Base-by-base conservation (phyloP, 1,140 invertebrate genomes). In the Drosophila prosaltans region DNA sequence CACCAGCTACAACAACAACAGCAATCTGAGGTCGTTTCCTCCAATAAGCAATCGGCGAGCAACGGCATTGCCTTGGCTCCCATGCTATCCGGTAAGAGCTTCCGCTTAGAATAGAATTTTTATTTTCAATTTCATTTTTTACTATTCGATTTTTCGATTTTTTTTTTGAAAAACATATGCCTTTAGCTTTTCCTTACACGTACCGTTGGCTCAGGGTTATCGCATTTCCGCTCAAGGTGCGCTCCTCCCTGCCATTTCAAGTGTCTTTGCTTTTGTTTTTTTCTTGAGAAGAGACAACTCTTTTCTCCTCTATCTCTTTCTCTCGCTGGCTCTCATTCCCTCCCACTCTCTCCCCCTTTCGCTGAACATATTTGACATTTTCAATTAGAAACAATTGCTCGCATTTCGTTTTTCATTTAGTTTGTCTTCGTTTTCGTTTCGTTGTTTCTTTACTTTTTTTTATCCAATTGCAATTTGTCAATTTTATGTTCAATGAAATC, bases 361-460 rank as follows among this genome's bases (percentile, higher is more conserved):
- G 41, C 41, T 63, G 24, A 39, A 48, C 54, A 59, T 83, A 73
- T 88, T 89, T 89, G 83, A 88, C 83, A 88, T 89, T 88, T 88
- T 88, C 83, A 88, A 88, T 88, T 88, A 82, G 89, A 88, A 89
- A 86, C 89, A 88, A 88, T 88, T 88, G 83, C 84, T 88, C 80
- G 83, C 83, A 70, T 88, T 88, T 83, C 80, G 77, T 80, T 88
- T 85, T 74, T 61, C 77, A 65, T 28, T 60, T 36, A 36, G 61
- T 74, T 67, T 75, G 9, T 21, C n/a, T 21, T 73, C 24, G 1
- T 36, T 24, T 51, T 51, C 24, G 5, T 36, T 4, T 21, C 74
- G 78, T 62, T 70, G 65, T 39, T 75, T 66, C 71, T 73, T 70
- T n/a, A n/a, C n/a, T n/a, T n/a, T n/a, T n/a, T n/a, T n/a, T n/a